Base-by-base conservation (phyloP, 2,888 invertebrate species). In the Brassicogethes aeneus region DNA sequence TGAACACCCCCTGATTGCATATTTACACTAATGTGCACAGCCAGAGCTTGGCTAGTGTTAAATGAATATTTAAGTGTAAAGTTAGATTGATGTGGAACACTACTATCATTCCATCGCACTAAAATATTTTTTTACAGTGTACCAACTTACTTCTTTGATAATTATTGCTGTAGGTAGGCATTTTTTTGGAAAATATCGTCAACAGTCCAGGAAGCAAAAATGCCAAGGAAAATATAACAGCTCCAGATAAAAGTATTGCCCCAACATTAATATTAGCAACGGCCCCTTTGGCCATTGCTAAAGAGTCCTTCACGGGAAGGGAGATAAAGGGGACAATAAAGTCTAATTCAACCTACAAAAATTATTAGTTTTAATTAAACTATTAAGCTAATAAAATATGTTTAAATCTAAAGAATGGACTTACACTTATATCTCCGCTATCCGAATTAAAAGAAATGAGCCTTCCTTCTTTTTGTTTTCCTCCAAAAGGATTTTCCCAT, bases 261-360 rank as follows among this genome's bases (percentile, higher is more conserved):
- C 75, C 76, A 1, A 78, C 61, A 51, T 83, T 81, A 2, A 84
- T 60, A 51, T 80, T 80, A 5, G 80, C 68, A 3, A 76, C 55
- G 0, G 80, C 74, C 14, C 64, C 66, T 43, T 64, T 57, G 1
- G 70, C 65, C 1, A 66, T 56, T 12, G 73, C 65, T 40, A 71
- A 56, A 0, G 75, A 69, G 46, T 71, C 73, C 48, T 75, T 72
- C 3, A 81, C 64, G 0, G 84, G 83, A 51, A 83, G 77, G n/a
- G 73, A 70, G 15, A 83, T 54, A 50, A 84, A 82, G 0, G 84
- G 83, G 16, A 83, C 72, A 0, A 74, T 70, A 46, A 84, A 76
- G 30, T 80, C 77, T 57, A 82, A 65, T 46, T 78, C 77, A 29
- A 83, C 68, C 84, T 84, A 62, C 17, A 8, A 40, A 34, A 17